Percentiles rank a stretch among this genome's conserved stretches.
These are phyloP conservation scores for Bujurquina vittata DNA, from an alignment of 2,113 vertebrate species.

Conservation along the genomic window DNA sequence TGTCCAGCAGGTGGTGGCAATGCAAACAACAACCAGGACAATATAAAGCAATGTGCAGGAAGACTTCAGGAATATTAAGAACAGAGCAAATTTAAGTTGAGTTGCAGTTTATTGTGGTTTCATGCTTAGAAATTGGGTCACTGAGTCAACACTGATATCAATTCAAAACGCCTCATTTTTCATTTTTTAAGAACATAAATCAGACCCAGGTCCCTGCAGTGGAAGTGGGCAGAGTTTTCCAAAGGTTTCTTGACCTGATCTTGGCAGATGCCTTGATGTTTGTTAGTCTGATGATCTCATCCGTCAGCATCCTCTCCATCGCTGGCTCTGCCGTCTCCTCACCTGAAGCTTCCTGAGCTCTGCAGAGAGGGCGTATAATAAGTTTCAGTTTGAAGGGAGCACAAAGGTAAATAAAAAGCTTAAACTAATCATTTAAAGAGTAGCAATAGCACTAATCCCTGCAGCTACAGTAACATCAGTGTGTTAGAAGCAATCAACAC, in stretches of 20 bases:
- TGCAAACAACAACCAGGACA: no score
- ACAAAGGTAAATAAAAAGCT: not conserved
- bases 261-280: constrained; percentile 91
- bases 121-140: not conserved
- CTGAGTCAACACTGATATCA: not conserved
- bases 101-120: not conserved
- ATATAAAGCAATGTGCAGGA: not conserved
- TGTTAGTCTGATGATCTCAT: constrained; percentile 87
- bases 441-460: no score
- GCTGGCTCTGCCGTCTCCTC: constrained; percentile 59
- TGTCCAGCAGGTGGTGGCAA: not conserved
- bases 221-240: no score
- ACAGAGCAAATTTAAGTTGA: not conserved
- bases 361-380: constrained; percentile 55
- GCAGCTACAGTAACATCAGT: not conserved
- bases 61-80: no score
- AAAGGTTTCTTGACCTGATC: constrained; percentile 85
- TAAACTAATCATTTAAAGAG: not conserved
- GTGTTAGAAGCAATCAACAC: not conserved
- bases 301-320: constrained; percentile 76
- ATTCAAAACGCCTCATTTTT: not conserved
- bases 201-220: no score
- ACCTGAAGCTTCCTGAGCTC: constrained; percentile 73
- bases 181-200: not conserved
- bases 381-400: not conserved